These are phyloP conservation scores for Neotoxoptera formosana DNA, from an alignment of 1,140 invertebrate species.

Conservation along the genomic window DNA sequence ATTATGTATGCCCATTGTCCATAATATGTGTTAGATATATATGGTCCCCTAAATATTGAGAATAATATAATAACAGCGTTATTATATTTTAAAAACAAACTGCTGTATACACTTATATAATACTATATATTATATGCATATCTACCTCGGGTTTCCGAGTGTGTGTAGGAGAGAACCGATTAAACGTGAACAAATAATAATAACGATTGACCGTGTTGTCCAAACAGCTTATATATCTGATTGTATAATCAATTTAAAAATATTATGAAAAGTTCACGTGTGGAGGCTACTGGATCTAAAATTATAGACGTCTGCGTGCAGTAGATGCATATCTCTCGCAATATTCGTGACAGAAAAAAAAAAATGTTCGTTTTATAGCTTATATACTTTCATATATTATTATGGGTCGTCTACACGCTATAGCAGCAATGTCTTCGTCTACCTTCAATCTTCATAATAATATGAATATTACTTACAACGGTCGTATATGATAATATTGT, in stretches of 20 bases:
- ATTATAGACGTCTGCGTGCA: not conserved
- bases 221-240: not conserved
- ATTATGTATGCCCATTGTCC: too few relatives aligned
- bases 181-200: not conserved
- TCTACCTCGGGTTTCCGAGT: not conserved
- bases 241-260: not conserved
- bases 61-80: not conserved
- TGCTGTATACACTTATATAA: not conserved
- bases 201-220: not conserved
- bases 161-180: not conserved
- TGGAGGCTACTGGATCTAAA: not conserved
- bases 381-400: not conserved
- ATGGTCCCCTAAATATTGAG: not conserved
- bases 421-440: not conserved
- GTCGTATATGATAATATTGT: not conserved
- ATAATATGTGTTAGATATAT: not conserved
- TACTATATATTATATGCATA: not conserved
- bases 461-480: not conserved
- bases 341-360: constrained; percentile 7
- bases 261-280: not conserved
- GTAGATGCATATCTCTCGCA: not conserved
- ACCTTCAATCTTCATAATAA: not conserved
- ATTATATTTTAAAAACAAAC: not conserved
- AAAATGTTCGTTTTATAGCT: not conserved
- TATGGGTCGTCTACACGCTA: not conserved